These are phyloP conservation scores for Typhlomys cinereus DNA, from an alignment of 2,113 vertebrate species.

Conservation along the genomic window DNA sequence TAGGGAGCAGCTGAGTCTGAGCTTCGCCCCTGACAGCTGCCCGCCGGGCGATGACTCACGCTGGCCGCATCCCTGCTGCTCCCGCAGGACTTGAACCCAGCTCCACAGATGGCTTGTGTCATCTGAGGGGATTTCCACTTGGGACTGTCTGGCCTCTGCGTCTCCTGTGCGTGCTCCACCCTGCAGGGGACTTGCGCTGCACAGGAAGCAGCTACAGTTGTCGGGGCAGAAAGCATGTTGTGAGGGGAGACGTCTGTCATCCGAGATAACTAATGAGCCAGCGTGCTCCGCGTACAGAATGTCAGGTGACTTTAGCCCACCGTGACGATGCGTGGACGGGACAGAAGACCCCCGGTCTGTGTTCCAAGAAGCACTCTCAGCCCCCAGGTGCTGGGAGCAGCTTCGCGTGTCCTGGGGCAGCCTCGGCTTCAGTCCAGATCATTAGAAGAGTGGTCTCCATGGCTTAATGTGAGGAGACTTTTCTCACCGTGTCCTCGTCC, in stretches of 20 bases:
- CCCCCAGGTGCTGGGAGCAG: neutral
- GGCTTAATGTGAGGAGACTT: accelerated
- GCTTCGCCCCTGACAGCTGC: too few species aligned
- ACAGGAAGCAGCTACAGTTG: neutral
- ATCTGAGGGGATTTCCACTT: neutral
- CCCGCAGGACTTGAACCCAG: neutral
- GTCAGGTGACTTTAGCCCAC: accelerated
- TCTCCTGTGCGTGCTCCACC: too few species aligned
- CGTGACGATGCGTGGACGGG: neutral
- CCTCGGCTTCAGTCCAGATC: neutral
- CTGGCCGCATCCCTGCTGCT: neutral
- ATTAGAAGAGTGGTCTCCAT: neutral
- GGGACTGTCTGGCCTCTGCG: too few species aligned
- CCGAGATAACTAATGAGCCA: neutral
- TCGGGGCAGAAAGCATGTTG: neutral
- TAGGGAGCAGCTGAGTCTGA: neutral
- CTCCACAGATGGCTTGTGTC: neutral
- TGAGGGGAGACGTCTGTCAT: neutral
- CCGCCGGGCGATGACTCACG: neutral
- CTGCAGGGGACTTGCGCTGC: too few species aligned
- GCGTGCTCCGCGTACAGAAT: neutral
- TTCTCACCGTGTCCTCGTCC: neutral
- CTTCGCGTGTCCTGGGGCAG: neutral
- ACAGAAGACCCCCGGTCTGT: neutral
- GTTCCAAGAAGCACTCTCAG: accelerated